phyloP scores from a whole-genome alignment of 2,113 vertebrate genomes.

The Gadus chalcogrammus region DNA sequence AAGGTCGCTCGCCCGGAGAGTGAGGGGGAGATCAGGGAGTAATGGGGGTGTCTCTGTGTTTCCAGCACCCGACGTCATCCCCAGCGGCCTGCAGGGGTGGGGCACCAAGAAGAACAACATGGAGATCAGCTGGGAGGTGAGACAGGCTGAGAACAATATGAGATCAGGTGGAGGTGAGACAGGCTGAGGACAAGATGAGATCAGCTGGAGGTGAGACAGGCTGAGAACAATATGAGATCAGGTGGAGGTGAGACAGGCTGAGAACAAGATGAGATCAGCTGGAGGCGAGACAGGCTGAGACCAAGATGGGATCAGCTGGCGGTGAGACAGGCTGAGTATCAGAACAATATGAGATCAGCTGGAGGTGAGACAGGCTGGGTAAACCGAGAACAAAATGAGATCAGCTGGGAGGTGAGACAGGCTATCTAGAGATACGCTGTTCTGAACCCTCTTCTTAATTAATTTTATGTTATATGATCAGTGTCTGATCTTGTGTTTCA shows the following conservation, averaged over 20 bases:
- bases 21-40: not conserved
- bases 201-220: no score
- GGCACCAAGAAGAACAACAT: conserved; percentile 92
- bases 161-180: no score
- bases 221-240: no score
- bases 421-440: no score
- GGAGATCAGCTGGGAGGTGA: conserved; percentile 96
- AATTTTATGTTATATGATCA: no score
- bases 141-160: no score
- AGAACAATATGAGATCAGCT: conserved; percentile 90
- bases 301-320: conserved; percentile 68
- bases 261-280: conserved; percentile 75
- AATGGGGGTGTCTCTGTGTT: conserved; percentile 9
- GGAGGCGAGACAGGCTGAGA: conserved; percentile 55
- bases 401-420: conserved; percentile 85
- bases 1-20: not conserved
- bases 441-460: no score
- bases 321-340: conserved; percentile 9
- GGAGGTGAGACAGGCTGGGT: conserved; percentile 72
- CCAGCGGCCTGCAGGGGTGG: conserved; percentile 80
- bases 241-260: no score
- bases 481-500: no score
- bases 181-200: no score
- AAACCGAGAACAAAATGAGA: conserved; percentile 63
- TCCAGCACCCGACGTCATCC: conserved; percentile 88